Base-by-base conservation (phyloP, 2,888 invertebrate genomes). In the Diaphora mendica region DNA sequence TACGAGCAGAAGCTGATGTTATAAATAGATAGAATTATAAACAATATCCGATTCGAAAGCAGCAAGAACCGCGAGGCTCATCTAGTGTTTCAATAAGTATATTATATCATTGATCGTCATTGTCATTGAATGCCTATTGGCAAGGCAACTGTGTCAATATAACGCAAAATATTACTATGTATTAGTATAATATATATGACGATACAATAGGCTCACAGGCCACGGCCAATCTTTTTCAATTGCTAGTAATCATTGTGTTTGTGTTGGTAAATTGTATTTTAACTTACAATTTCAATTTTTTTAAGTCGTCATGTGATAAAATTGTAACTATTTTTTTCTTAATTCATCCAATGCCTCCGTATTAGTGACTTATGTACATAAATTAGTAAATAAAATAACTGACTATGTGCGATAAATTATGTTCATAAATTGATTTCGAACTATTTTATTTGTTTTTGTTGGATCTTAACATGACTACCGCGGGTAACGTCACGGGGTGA, bases 181-280 rank as follows among this genome's bases (percentile, higher is more conserved):
- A 44, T 15, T 30, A 30, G 30, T 30, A 30, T 30, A 30, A 59
- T 11, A 51, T 20, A 23, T 20, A 30, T 62, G 62, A 62, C 17
- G 2, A 15, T 15, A 17, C 62, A 62, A 62, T 30, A 62, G 62
- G 62, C 62, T 2, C 62, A 62, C 62, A 7, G 62, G 62, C 62
- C 62, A 62, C 17, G 62, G 62, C 62, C 62, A 62, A 62, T 62
- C 62, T 30, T 30, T 62, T 62, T 62, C 62, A 62, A 62, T 62
- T 62, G 62, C 26, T 30, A 30, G 17, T 62, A 62, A 62, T 62
- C 62, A 62, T 62, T 30, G 17, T 62, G 62, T 62, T 62, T 62
- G 30, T 62, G 30, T 59, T 30, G 26, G 15, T 26, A 59, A 62
- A 62, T 30, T 62, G 30, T 26, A 13, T 30, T 62, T 15, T 30